A percentile compares a stretch with the other conserved stretches of the same genome.
phyloP scores from a whole-genome alignment of 2,888 invertebrate genomes.

The Beris chalybata region DNA sequence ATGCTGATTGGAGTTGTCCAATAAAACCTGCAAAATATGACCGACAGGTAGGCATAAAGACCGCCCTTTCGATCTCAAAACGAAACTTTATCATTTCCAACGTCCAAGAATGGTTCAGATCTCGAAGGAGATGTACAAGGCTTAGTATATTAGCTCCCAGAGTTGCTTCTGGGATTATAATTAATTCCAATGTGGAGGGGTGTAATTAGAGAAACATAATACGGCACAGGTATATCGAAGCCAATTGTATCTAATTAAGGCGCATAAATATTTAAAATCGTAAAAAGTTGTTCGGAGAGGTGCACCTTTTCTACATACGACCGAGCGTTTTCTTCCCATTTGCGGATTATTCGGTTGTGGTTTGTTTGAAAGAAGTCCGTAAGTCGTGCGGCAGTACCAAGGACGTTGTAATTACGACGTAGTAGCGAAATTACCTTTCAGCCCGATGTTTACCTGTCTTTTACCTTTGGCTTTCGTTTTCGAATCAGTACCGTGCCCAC shows the following conservation, averaged over 20 bases:
- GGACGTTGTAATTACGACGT: conserved; percentile 12
- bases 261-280: conserved; percentile 38
- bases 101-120: background rate
- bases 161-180: conserved; percentile 13
- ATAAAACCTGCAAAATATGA: conserved; percentile 35
- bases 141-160: background rate
- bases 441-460: background rate
- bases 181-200: conserved; percentile 21
- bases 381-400: background rate
- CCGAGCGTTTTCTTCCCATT: background rate
- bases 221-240: conserved; percentile 19
- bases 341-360: conserved; percentile 15
- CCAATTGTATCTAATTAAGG: conserved; percentile 37
- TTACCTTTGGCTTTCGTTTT: background rate
- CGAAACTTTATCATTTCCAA: conserved; percentile 25
- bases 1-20: conserved; percentile 37
- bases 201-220: conserved; percentile 25
- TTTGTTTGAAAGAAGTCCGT: background rate
- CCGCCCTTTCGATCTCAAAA: conserved; percentile 32
- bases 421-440: conserved; percentile 16
- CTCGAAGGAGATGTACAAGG: background rate
- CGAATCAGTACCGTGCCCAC: background rate
- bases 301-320: background rate
- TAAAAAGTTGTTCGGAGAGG: conserved; percentile 30
- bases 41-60: conserved; percentile 8